Evolutionary conservation across 2,797 vertebrate genomes (phyloP).

Genomic region (Parauchenoglanis punctatus): DNA sequence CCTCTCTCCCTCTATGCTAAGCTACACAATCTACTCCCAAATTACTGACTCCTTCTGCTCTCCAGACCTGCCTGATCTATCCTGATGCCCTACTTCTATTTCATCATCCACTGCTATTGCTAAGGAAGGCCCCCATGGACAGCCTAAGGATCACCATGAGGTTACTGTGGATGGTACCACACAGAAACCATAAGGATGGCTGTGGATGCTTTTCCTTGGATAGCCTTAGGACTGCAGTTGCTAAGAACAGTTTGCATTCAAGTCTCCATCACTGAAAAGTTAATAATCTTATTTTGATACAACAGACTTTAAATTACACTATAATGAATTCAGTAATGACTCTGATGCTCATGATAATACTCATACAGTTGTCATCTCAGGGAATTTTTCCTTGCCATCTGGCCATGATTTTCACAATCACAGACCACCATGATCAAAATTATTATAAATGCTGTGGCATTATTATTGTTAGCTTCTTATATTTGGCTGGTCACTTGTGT

Average conservation of each 20-base stretch:
- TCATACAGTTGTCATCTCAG: background rate
- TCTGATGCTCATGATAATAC: background rate
- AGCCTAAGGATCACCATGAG: background rate
- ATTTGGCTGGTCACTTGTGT: background rate
- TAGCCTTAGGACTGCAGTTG: background rate
- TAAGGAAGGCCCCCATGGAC: background rate
- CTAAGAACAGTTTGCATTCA: background rate
- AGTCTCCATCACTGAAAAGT: background rate
- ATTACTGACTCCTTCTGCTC: background rate
- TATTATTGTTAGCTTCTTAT: background rate
- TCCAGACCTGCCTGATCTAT: background rate
- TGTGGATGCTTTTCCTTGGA: background rate
- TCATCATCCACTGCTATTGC: background rate
- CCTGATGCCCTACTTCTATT: background rate
- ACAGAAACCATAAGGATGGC: background rate
- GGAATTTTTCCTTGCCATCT: background rate
- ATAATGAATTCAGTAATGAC: background rate
- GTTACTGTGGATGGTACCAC: background rate
- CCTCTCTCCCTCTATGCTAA: background rate
- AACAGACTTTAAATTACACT: background rate
- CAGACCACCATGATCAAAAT: background rate
- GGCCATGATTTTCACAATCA: background rate
- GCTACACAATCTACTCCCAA: background rate
- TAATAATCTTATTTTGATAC: background rate
- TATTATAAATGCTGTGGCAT: background rate